Evolutionary conservation across 1,140 invertebrate genomes (phyloP).

Genomic region (Lanistes nyassanus): DNA sequence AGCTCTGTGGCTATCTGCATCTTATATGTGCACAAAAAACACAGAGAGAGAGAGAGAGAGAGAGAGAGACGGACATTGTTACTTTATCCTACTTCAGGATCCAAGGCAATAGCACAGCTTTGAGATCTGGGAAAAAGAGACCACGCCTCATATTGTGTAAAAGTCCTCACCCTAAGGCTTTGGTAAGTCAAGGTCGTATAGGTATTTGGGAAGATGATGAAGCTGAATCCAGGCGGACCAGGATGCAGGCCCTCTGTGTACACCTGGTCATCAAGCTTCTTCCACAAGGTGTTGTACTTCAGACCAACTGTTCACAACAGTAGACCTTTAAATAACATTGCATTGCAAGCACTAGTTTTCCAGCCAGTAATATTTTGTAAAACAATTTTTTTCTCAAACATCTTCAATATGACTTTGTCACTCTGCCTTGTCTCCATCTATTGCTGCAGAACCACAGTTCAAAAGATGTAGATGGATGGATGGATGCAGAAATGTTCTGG

Average conservation of each 20-base stretch:
- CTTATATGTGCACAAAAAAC: too few species aligned
- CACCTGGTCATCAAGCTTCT: conserved; percentile 39
- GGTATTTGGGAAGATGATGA: conserved; percentile 62
- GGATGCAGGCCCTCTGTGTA: conserved; percentile 56
- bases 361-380: too few species aligned
- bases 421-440: too few species aligned
- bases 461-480: too few species aligned
- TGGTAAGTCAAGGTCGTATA: conserved; percentile 56
- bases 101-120: background rate
- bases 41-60: conserved; percentile 2
- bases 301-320: conserved; percentile 60
- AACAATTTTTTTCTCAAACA: too few species aligned
- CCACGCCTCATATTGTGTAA: background rate
- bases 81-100: background rate
- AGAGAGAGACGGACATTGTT: background rate
- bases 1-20: too few species aligned
- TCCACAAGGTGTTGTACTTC: conserved; percentile 58
- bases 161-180: conserved; percentile 40
- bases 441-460: too few species aligned
- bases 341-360: too few species aligned
- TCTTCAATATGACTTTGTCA: too few species aligned
- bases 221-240: conserved; percentile 59
- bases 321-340: too few species aligned
- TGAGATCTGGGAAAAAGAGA: background rate
- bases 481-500: too few species aligned